Conservation (phyloP, 2,888 invertebrate genomes). For the Carterocephalus palaemon region DNA sequence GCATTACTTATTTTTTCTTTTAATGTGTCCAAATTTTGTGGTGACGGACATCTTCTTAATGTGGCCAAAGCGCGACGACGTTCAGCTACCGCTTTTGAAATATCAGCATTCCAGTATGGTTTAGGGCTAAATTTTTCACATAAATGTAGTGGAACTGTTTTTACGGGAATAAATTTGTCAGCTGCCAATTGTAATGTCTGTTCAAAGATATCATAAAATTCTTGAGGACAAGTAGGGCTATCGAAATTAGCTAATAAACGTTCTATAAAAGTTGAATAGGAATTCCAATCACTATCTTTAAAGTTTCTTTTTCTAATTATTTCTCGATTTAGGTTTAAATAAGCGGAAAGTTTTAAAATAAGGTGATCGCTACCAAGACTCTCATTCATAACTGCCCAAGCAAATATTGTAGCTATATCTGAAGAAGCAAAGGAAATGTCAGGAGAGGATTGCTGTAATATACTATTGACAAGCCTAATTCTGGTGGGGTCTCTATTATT, state of each 20-base stretch:
- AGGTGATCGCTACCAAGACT: constrained; percentile 26
- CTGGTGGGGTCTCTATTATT: constrained; percentile 24
- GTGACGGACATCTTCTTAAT: constrained; percentile 33
- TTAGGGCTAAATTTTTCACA: constrained; percentile 30
- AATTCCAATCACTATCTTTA: constrained; percentile 11
- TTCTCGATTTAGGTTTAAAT: neutral
- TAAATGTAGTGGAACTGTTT: constrained; percentile 1
- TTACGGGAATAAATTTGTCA: constrained; percentile 21
- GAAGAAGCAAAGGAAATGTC: constrained; percentile 22
- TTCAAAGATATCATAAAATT: constrained; percentile 8
- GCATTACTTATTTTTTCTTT: constrained; percentile 19
- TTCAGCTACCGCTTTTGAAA: constrained; percentile 33
- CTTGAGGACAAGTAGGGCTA: neutral
- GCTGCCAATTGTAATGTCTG: constrained; percentile 12
- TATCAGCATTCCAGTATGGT: constrained; percentile 33
- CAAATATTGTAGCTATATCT: constrained; percentile 16
- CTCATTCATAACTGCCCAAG: constrained; percentile 25
- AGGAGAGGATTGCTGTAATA: constrained; percentile 17
- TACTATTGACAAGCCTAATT: constrained; percentile 13
- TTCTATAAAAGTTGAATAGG: constrained; percentile 4
- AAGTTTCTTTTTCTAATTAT: constrained; percentile 8
- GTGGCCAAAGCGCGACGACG: constrained; percentile 30
- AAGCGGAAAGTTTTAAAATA: constrained; percentile 3
- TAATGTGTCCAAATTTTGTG: constrained; percentile 25
- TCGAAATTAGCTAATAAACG: neutral